phyloP scores from a whole-genome alignment of 2,797 vertebrate species.

The Lepus townsendii region DNA sequence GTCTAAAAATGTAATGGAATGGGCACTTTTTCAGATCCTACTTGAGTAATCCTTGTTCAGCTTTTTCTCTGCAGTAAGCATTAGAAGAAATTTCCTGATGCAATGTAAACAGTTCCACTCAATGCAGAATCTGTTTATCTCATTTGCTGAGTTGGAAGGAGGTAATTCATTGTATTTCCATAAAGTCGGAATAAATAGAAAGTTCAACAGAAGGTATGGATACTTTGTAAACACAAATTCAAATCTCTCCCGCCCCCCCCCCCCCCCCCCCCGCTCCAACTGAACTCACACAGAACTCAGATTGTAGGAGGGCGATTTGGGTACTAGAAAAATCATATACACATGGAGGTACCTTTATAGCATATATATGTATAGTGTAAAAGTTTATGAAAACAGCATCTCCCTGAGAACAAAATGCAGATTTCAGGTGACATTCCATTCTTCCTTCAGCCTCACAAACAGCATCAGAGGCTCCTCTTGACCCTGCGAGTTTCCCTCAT shows the following conservation, averaged over 20 bases:
- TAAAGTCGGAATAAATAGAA: slow-evolving; percentile 65
- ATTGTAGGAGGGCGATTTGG: slow-evolving; percentile 6
- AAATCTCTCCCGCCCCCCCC: background rate
- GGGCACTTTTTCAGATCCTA: slow-evolving; percentile 65
- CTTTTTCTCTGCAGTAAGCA: slow-evolving; percentile 61
- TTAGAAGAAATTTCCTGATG: slow-evolving; percentile 80
- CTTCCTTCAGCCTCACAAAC: slow-evolving; percentile 63
- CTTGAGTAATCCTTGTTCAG: slow-evolving; percentile 54
- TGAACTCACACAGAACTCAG: background rate
- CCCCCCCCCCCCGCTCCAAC: background rate
- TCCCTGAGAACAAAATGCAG: slow-evolving; percentile 76
- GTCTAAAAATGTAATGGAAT: slow-evolving; percentile 58
- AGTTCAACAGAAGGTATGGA: slow-evolving; percentile 75
- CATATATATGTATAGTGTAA: background rate
- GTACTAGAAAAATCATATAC: slow-evolving; percentile 59
- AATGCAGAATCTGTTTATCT: slow-evolving; percentile 73
- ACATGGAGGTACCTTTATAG: slow-evolving; percentile 21
- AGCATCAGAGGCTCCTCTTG: background rate
- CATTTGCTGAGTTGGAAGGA: slow-evolving; percentile 61
- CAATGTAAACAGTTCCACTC: slow-evolving; percentile 72
- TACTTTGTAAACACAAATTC: slow-evolving; percentile 64
- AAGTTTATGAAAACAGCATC: slow-evolving; percentile 41
- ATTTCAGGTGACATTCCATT: slow-evolving; percentile 81
- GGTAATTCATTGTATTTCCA: slow-evolving; percentile 56
- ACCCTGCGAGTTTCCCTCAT: slow-evolving; percentile 59